These are phyloP conservation scores for Aporophyla lueneburgensis DNA, from an alignment of 2,888 invertebrate genomes.

Conservation along the genomic window DNA sequence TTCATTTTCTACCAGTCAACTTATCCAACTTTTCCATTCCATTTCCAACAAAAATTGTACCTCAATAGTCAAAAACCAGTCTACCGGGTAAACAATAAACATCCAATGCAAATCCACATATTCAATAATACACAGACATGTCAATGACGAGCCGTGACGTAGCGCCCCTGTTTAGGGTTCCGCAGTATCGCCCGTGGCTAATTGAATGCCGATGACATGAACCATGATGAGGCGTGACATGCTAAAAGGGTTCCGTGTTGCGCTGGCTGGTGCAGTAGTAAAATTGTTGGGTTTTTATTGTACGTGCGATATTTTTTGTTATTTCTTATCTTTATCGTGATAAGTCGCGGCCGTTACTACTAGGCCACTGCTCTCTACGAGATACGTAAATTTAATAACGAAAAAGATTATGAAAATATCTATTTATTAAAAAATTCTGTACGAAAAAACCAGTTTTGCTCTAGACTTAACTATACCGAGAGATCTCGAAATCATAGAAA, in stretches of 20 bases:
- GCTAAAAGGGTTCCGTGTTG: conserved; percentile 66
- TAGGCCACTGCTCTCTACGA: no score
- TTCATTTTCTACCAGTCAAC: no score
- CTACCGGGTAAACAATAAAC: neutral
- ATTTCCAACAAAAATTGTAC: neutral
- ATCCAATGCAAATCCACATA: conserved; percentile 36
- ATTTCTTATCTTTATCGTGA: no score
- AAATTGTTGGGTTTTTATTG: neutral
- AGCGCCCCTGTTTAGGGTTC: conserved; percentile 62
- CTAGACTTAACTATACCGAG: neutral
- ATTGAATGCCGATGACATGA: conserved; percentile 76
- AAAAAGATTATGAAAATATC: neutral
- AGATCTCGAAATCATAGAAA: neutral
- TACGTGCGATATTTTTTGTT: no score
- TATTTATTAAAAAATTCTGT: neutral
- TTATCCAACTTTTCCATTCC: neutral
- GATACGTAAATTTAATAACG: neutral
- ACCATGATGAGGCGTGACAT: conserved; percentile 71
- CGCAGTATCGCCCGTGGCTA: conserved; percentile 70
- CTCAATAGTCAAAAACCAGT: neutral
- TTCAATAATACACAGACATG: conserved; percentile 55
- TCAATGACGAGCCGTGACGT: conserved; percentile 58
- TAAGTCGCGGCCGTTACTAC: no score
- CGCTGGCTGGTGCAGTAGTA: neutral
- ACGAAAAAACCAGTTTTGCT: no score